Evolutionary conservation across 1,140 invertebrate species (phyloP).

Genomic region (Sarcophaga peregrina): DNA sequence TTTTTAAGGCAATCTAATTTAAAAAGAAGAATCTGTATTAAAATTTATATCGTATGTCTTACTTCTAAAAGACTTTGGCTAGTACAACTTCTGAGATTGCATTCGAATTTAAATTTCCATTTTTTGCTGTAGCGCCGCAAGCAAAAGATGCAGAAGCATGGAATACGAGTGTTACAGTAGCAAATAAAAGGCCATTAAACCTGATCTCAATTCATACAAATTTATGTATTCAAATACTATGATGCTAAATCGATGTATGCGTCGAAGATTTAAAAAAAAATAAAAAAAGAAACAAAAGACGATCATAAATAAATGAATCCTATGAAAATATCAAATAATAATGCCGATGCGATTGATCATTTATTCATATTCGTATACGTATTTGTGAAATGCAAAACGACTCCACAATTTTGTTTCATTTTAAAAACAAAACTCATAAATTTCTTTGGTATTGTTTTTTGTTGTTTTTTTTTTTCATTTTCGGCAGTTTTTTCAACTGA

Average conservation of each 20-base stretch:
- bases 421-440: neutral
- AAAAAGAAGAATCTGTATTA: too few relatives aligned
- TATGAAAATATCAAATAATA: conserved; percentile 20
- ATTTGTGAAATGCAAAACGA: conserved; percentile 7
- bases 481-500: neutral
- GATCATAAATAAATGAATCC: neutral
- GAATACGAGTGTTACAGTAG: neutral
- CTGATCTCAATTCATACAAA: neutral
- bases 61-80: too few relatives aligned
- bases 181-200: neutral
- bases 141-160: too few relatives aligned
- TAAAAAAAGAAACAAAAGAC: neutral
- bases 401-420: neutral
- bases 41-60: too few relatives aligned
- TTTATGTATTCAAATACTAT: too few relatives aligned
- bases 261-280: neutral
- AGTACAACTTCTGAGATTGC: too few relatives aligned
- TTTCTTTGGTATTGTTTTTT: conserved; percentile 1
- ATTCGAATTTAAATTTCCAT: too few relatives aligned
- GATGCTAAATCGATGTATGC: too few relatives aligned
- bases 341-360: conserved; percentile 16
- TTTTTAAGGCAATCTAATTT: too few relatives aligned
- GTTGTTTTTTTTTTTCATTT: too few relatives aligned
- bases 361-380: neutral
- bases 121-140: too few relatives aligned